A percentile compares a stretch with the other conserved stretches of the same genome.
These are phyloP conservation scores for Chalcosyrphus nemorum DNA, from an alignment of 2,888 invertebrate genomes.

Conservation along the genomic window DNA sequence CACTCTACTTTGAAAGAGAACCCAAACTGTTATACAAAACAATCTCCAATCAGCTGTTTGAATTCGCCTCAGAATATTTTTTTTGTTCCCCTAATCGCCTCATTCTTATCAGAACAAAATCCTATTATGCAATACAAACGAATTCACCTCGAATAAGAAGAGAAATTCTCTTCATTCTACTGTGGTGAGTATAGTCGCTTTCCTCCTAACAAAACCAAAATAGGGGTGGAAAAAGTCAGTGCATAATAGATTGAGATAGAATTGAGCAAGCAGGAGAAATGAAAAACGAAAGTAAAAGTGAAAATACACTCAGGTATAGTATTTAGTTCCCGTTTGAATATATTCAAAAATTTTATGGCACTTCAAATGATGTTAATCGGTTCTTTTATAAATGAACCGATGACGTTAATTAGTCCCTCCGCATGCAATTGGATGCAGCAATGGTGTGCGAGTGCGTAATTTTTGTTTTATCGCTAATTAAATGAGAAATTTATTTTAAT, in stretches of 20 bases:
- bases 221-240: conserved; percentile 30
- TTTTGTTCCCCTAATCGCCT: conserved; percentile 3
- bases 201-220: background rate
- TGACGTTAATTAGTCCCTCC: conserved; percentile 13
- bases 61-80: conserved; percentile 48
- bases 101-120: conserved; percentile 48
- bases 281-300: conserved; percentile 54
- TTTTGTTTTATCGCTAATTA: background rate
- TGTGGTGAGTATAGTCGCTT: conserved; percentile 22
- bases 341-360: conserved; percentile 12
- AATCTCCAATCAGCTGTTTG: conserved; percentile 38
- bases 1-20: conserved; percentile 16
- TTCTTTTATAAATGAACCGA: conserved; percentile 14
- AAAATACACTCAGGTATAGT: background rate
- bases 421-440: background rate
- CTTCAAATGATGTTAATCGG: conserved; percentile 10
- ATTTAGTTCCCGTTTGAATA: background rate
- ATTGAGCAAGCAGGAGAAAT: background rate
- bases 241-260: background rate
- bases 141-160: conserved; percentile 24
- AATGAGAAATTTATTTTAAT: background rate
- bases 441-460: background rate
- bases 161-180: conserved; percentile 10
- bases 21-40: conserved; percentile 49
- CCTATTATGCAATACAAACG: conserved; percentile 14